Evolutionary conservation across 2,113 vertebrate genomes (phyloP), one percentile per base, ranked within the genome.

Genomic region (Lycaon pictus): DNA sequence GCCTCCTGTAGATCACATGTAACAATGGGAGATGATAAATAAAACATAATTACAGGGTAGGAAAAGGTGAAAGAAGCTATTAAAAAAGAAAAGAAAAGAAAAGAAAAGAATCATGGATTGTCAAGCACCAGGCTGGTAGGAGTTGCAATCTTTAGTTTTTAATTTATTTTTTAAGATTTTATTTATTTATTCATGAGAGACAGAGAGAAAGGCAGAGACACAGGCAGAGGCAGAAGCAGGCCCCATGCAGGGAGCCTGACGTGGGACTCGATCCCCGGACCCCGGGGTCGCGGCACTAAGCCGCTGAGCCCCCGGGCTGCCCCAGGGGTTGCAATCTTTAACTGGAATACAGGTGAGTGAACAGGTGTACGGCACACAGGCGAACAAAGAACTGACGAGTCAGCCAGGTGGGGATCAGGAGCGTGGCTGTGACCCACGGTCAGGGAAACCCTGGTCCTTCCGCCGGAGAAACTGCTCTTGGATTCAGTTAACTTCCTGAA

Each of bases 391-490:
- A 56, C 2, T 63, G 5, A 72, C 48, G 9, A 60, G 37, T n/a
- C 53, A 29, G 27, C 37, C 37, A 58, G 20, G 32, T 77, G 20
- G 65, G 1, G 9, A 13, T 53, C 67, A 82, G 76, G 19, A 51
- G 23, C 37, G 8, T 43, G 43, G 43, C 43, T 43, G 43, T 43
- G 43, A 43, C 43, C 43, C 43, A 1, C 43, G 43, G 7, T 43
- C 43, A 1, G 43, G 43, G 43, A 43, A 94, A 69, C 56, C 91
- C 69, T 86, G 22, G 22, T 76, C 88, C 69, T 91, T 48, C 56
- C 56, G 48, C 94, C 51, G 16, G 32, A 95, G 71, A 90, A 90
- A 91, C 2, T 65, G 89, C 83, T 92, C 94, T 67, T 81, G n/a
- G 53, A 86, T 86, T 67, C 86, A 25, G 82, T 53, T 88, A 69